These are phyloP conservation scores for Drosophila peninsularis DNA, from an alignment of 2,888 invertebrate species.

Conservation along the genomic window DNA sequence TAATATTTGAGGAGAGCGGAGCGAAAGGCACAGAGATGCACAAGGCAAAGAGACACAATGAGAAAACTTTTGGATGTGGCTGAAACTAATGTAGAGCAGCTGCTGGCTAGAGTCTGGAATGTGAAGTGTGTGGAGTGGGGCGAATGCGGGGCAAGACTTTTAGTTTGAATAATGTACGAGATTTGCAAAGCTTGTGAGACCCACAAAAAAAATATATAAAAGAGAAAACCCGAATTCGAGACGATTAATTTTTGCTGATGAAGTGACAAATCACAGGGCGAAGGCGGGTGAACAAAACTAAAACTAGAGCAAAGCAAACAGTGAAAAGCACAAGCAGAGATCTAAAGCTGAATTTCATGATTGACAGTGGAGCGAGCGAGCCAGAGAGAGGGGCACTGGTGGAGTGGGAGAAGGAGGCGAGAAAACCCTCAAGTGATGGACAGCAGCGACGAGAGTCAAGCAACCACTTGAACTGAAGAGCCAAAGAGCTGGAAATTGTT, in stretches of 20 bases:
- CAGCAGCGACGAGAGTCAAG: slow-evolving; percentile 61
- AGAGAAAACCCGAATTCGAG: slow-evolving; percentile 50
- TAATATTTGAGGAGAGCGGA: slow-evolving; percentile 48
- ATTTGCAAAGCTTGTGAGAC: slow-evolving; percentile 50
- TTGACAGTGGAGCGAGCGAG: slow-evolving; percentile 27
- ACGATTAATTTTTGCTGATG: slow-evolving; percentile 68
- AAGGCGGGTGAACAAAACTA: slow-evolving; percentile 26
- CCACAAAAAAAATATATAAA: slow-evolving; percentile 36
- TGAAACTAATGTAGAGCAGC: slow-evolving; percentile 68
- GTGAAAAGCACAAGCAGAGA: slow-evolving; percentile 26
- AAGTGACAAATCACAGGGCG: slow-evolving; percentile 56
- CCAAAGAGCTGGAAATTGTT: slow-evolving; percentile 40
- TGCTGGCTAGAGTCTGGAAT: slow-evolving; percentile 20
- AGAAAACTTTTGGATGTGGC: slow-evolving; percentile 67
- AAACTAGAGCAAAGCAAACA: slow-evolving; percentile 60
- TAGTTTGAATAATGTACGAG: slow-evolving; percentile 58
- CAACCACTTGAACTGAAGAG: slow-evolving; percentile 71
- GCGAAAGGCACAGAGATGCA: slow-evolving; percentile 3
- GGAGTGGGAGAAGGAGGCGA: slow-evolving; percentile 29
- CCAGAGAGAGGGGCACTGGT: not conserved
- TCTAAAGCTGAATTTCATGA: slow-evolving; percentile 52
- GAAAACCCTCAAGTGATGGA: slow-evolving; percentile 70
- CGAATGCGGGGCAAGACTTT: slow-evolving; percentile 2
- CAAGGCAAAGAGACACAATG: slow-evolving; percentile 50
- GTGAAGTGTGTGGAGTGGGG: slow-evolving; percentile 6